A percentile compares a stretch with the other conserved stretches of the same genome.
Conservation (phyloP, 2,113 vertebrate species). For the Himantopus leucocephalus region DNA sequence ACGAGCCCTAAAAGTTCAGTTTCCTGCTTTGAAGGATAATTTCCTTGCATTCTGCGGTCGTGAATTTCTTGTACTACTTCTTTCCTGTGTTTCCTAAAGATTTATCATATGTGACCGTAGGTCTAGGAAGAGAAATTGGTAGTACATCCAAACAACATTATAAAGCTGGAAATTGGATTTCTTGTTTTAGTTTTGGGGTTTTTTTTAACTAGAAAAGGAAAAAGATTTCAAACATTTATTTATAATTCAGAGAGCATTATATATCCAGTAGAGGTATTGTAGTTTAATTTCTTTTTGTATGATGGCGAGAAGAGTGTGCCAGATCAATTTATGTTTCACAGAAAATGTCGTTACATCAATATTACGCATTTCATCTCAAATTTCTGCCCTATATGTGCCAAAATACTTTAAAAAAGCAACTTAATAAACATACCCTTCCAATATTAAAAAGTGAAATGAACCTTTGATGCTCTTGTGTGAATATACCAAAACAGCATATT, state of each 20-base stretch:
- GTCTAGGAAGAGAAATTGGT: background rate
- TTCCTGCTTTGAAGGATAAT: background rate
- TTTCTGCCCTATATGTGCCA: background rate
- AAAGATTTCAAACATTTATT: background rate
- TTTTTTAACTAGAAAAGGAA: background rate
- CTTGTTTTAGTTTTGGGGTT: background rate
- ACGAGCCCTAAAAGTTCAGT: background rate
- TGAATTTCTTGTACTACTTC: background rate
- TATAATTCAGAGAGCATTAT: background rate
- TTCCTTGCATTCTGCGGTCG: background rate
- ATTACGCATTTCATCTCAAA: background rate
- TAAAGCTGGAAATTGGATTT: background rate
- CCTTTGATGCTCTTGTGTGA: background rate
- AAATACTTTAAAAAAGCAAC: background rate
- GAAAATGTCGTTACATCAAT: background rate
- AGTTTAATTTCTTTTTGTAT: background rate
- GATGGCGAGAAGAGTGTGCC: background rate
- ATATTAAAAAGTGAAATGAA: background rate
- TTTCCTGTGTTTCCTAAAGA: background rate
- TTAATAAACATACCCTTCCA: background rate
- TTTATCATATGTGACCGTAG: background rate
- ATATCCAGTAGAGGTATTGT: background rate
- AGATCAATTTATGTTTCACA: background rate
- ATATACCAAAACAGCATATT: background rate
- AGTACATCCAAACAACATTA: background rate